Percentiles rank a stretch among this genome's conserved stretches.
Evolutionary conservation across 2,888 invertebrate genomes (phyloP).

Genomic region (Macrostomum cliftonense): DNA sequence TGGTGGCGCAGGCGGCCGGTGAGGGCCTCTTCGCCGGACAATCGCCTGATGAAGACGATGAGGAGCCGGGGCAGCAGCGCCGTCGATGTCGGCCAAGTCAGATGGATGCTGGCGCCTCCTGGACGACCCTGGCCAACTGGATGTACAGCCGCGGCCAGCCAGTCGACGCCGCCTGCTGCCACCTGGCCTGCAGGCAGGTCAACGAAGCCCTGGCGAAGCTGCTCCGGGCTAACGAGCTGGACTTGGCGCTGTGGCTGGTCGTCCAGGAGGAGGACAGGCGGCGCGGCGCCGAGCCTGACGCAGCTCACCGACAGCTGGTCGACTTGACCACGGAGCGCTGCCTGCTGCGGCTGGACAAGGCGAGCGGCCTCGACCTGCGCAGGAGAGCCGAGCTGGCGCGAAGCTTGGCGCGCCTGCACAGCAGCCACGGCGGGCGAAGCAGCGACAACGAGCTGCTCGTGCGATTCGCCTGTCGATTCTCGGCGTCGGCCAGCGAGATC

Average conservation of each 20-base stretch:
- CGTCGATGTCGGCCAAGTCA: no score
- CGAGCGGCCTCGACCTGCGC: no score
- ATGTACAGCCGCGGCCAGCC: slow-evolving; percentile 31
- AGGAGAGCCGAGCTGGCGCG: no score
- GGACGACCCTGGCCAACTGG: slow-evolving; percentile 23
- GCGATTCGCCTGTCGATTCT: no score
- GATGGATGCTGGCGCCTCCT: no score
- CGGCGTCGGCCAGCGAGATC: no score
- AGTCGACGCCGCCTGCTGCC: slow-evolving; percentile 35
- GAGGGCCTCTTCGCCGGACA: slow-evolving; percentile 16
- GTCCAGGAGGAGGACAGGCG: slow-evolving; percentile 18
- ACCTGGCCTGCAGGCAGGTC: slow-evolving; percentile 19
- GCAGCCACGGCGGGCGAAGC: no score
- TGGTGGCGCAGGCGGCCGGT: slow-evolving; percentile 23
- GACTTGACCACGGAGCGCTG: slow-evolving; percentile 5
- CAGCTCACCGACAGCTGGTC: not conserved
- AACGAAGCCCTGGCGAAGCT: slow-evolving; percentile 32
- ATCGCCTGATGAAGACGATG: not conserved
- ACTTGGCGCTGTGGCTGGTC: slow-evolving; percentile 32
- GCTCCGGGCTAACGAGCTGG: slow-evolving; percentile 35
- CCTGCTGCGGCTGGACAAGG: no score
- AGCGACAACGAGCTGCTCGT: no score
- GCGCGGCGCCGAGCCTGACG: slow-evolving; percentile 1
- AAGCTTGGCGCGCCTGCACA: no score
- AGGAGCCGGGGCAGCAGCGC: no score